Conservation (phyloP, 2,113 vertebrate species). For the Apteryx mantelli region DNA sequence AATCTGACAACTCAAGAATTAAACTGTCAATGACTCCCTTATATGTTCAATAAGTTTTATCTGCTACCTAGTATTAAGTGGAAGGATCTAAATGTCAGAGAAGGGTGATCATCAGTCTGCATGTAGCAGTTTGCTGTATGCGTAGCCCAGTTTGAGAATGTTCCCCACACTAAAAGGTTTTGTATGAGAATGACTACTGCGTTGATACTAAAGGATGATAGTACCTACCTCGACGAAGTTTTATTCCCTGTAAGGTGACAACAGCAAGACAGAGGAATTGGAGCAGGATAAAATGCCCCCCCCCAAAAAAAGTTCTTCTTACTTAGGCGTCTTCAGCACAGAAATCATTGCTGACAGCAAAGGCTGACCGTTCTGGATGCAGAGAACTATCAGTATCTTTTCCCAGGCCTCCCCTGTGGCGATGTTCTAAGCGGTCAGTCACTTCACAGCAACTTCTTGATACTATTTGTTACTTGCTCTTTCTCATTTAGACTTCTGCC, state of each 20-base stretch:
- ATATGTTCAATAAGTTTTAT: neutral
- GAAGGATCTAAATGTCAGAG: neutral
- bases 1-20: neutral
- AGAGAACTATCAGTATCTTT: neutral
- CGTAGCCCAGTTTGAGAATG: fast-evolving
- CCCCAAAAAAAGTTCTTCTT: neutral
- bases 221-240: fast-evolving
- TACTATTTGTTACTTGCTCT: neutral
- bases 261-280: neutral
- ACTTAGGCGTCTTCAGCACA: neutral
- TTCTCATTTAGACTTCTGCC: neutral
- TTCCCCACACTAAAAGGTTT: neutral
- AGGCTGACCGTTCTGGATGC: neutral
- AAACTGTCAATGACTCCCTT: fast-evolving
- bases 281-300: neutral
- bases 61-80: fast-evolving
- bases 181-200: neutral
- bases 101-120: neutral
- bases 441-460: neutral
- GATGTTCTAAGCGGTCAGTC: too few species aligned
- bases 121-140: fast-evolving
- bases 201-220: neutral
- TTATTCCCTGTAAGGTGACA: neutral
- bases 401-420: neutral
- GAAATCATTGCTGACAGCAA: neutral